Base-by-base conservation (phyloP, 2,888 invertebrate species). In the Noctua comes region DNA sequence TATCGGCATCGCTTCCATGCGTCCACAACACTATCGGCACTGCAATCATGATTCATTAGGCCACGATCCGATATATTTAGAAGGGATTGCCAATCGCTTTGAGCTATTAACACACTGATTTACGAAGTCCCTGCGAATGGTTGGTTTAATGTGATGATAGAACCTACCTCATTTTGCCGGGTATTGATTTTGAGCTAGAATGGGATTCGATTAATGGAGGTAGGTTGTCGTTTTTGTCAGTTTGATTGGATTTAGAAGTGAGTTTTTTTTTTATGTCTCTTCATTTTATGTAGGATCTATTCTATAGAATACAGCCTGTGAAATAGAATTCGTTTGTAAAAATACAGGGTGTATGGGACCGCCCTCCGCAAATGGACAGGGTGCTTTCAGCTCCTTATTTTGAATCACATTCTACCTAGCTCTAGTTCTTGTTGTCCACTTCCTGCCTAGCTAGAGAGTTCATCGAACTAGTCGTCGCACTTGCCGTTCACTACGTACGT, bases 91-190 rank as follows among this genome's bases (percentile, higher is more conserved):
- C 84, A 86, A 86, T 89, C 91, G 93, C 95, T 95, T 94, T 94
- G 93, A 94, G 92, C 93, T 94, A 94, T 94, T 95, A 94, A 93
- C 93, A 90, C 90, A 88, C 88, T 93, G 93, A 93, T 93, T 94
- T 91, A 91, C 91, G 90, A 90, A 92, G 88, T 89, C 83, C 83
- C 79, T 46, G 62, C 70, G 83, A 88, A 91, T 90, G 85, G 89
- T 88, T 90, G 87, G 84, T 91, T 87, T 88, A 84, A 84, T 84
- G 82, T 87, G 74, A 83, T 82, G 72, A 82, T 80, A 57, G 77
- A 27, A 76, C 69, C 78, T 77, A 76, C 68, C 84, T 88, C 66
- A 85, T 88, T 88, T 86, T 68, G 82, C 27, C 31, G 77, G 77
- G 59, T 80, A 75, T 79, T 75, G 81, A 83, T 84, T 88, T 80